Percentiles rank a stretch among this genome's conserved stretches.
Evolutionary conservation across 1,140 invertebrate genomes (phyloP).

Genomic region (Patella vulgata): DNA sequence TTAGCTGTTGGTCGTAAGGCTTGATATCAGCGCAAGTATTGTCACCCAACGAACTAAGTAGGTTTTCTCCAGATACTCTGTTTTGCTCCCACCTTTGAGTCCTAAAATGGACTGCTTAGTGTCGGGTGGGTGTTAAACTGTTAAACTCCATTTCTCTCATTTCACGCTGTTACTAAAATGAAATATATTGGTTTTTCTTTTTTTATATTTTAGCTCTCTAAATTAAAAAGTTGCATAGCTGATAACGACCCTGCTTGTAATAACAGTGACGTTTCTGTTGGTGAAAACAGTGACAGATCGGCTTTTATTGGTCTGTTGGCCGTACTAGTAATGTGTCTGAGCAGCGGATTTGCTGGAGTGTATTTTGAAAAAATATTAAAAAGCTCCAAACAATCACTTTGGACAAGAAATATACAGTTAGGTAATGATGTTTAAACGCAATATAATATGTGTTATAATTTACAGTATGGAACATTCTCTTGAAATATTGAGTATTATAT

Average conservation of each 20-base stretch:
- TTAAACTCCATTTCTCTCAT: too few relatives aligned
- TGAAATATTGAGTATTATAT: too few relatives aligned
- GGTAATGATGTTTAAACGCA: slow-evolving; percentile 45
- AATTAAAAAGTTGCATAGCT: slow-evolving; percentile 14
- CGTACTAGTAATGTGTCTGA: slow-evolving; percentile 88
- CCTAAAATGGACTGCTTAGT: too few relatives aligned
- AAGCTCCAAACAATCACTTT: slow-evolving; percentile 90
- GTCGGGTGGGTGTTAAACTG: too few relatives aligned
- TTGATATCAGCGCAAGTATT: too few relatives aligned
- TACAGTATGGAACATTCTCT: too few relatives aligned
- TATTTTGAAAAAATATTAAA: slow-evolving; percentile 99
- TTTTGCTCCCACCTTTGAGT: too few relatives aligned
- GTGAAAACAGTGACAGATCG: slow-evolving; percentile 1
- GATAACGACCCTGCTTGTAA: neutral
- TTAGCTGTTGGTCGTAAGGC: too few relatives aligned
- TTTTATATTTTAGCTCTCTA: slow-evolving; percentile 4
- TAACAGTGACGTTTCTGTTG: slow-evolving; percentile 10
- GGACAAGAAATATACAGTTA: slow-evolving; percentile 76
- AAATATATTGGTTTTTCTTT: too few relatives aligned
- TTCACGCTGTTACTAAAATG: too few relatives aligned
- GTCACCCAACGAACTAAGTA: too few relatives aligned
- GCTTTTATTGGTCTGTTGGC: slow-evolving; percentile 86
- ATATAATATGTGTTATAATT: slow-evolving; percentile 8
- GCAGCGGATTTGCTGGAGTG: slow-evolving; percentile 98
- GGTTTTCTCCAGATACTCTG: too few relatives aligned